Evolutionary conservation across 64 coral and sea anemone genomes (phyloP).

Genomic region (Trachythela sp.): DNA sequence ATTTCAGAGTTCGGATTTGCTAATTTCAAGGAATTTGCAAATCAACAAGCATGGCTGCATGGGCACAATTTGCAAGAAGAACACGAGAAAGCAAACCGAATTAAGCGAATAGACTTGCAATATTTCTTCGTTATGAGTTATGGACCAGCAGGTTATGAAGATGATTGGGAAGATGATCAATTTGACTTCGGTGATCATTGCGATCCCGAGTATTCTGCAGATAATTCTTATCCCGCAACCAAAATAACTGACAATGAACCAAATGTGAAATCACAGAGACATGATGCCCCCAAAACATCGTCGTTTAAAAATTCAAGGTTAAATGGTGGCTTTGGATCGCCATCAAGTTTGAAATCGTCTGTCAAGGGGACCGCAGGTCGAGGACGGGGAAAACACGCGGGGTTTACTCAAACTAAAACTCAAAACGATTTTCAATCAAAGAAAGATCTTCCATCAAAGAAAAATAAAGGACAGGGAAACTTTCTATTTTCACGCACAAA

Average conservation of each 20-base stretch:
- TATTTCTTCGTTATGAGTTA: neutral
- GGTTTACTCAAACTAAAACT: neutral
- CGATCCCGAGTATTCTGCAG: neutral
- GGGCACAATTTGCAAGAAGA: neutral
- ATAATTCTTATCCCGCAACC: neutral
- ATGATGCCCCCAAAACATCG: neutral
- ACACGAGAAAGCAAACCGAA: neutral
- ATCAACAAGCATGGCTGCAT: no score
- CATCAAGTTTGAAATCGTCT: neutral
- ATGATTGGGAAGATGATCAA: neutral
- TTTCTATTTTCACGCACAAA: neutral
- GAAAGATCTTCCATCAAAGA: neutral
- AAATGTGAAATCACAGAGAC: neutral
- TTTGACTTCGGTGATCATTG: constrained; percentile 6
- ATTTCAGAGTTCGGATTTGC: no score
- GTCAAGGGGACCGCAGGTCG: neutral
- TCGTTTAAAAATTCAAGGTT: neutral
- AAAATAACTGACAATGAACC: neutral
- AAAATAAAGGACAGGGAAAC: neutral
- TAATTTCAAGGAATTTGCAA: no score
- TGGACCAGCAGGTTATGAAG: constrained; percentile 19
- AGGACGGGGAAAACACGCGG: neutral
- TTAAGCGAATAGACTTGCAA: no score
- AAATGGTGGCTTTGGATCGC: neutral
- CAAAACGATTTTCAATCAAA: neutral